Evolutionary conservation across 2,888 invertebrate genomes (phyloP), one percentile per base, ranked within the genome.

Genomic region (Crioceris asparagi): DNA sequence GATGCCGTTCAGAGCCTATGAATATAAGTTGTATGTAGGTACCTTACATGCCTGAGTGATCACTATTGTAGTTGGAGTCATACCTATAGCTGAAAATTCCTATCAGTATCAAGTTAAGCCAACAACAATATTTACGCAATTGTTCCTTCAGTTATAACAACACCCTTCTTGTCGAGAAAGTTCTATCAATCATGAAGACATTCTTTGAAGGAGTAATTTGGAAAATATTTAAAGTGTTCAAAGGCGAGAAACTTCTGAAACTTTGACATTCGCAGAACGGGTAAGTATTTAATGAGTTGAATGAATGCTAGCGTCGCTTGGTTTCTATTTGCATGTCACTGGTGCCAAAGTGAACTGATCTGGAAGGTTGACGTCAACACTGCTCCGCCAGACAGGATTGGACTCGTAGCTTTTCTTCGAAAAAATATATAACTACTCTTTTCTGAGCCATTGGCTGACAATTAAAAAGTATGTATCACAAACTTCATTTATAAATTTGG

Each of bases 261-360:
- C 45, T 50, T 52, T 51, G 52, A 52, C 52, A 50, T 49, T 49
- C 49, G 49, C 48, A 52, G 49, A 51, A 52, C 52, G 48, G 50
- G 50, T 31, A 36, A 40, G 40, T 52, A 55, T 55, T 56, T 57
- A 57, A 58, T 57, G 58, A 56, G 54, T 56, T 53, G 51, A 55
- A 54, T 53, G 55, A 56, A 55, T 54, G 55, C 50, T 18, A 3
- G 32, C 32, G 17, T 17, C 17, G 32, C n/a, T n/a, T n/a, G 54
- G 55, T 55, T 57, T 57, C 57, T 57, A 57, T 60, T 60, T 58
- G 57, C 57, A 56, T 57, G 59, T 58, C 58, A 55, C 52, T 56
- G 51, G 51, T 52, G 56, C 51, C 39, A 52, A 57, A 56, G 55
- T 53, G 55, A 57, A 55, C 54, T 53, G 55, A 55, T 54, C 54